These are phyloP conservation scores for Chouioia cunea DNA, from an alignment of 2,888 invertebrate species.

Conservation along the genomic window DNA sequence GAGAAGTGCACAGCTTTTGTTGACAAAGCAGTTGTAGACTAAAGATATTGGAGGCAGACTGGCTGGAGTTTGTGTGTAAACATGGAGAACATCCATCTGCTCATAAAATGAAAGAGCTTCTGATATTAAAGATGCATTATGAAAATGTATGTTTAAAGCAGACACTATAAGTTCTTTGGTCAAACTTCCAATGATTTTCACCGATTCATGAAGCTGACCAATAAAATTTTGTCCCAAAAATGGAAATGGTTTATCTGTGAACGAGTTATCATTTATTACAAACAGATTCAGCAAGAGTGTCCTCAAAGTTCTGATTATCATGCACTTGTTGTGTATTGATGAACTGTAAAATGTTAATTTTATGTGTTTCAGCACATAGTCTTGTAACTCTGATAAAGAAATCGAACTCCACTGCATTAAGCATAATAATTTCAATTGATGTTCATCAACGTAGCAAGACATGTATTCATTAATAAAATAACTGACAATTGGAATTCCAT, in stretches of 20 bases:
- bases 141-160: slow-evolving; percentile 58
- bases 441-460: slow-evolving; percentile 57
- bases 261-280: slow-evolving; percentile 53
- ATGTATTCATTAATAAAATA: slow-evolving; percentile 63
- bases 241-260: slow-evolving; percentile 51
- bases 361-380: slow-evolving; percentile 57
- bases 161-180: slow-evolving; percentile 54
- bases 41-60: slow-evolving; percentile 60
- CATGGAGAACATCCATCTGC: slow-evolving; percentile 39
- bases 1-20: slow-evolving; percentile 55
- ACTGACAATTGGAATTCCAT: slow-evolving; percentile 63
- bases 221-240: slow-evolving; percentile 57
- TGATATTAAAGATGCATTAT: slow-evolving; percentile 53
- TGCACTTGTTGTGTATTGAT: slow-evolving; percentile 56
- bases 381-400: slow-evolving; percentile 55
- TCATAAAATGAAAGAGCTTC: slow-evolving; percentile 62
- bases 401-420: slow-evolving; percentile 61
- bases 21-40: slow-evolving; percentile 60
- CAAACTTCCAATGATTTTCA: slow-evolving; percentile 52
- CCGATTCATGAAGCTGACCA: slow-evolving; percentile 53
- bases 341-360: slow-evolving; percentile 60
- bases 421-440: slow-evolving; percentile 55
- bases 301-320: slow-evolving; percentile 57
- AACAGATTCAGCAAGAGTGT: slow-evolving; percentile 59
- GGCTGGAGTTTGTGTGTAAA: slow-evolving; percentile 46